Evolutionary conservation across 2,797 vertebrate genomes (phyloP).

Genomic region (Channallabes apus): DNA sequence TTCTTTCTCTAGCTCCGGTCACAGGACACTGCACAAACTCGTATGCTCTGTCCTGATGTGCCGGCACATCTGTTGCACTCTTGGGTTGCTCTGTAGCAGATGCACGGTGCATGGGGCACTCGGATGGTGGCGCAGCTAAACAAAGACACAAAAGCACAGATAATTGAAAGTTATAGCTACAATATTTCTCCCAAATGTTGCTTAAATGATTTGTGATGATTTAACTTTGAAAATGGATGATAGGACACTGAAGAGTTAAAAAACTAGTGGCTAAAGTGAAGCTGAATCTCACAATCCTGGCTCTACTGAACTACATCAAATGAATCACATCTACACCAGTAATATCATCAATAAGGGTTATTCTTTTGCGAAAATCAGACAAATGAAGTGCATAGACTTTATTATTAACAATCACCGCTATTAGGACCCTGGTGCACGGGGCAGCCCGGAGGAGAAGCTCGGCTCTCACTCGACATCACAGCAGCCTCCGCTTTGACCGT

Average conservation of each 20-base stretch:
- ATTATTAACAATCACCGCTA: conserved; percentile 33
- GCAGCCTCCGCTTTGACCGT: conserved; percentile 33
- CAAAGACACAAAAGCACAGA: background rate
- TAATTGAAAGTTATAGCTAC: background rate
- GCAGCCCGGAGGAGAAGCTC: conserved; percentile 56
- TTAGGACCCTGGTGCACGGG: conserved; percentile 66
- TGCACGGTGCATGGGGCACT: conserved; percentile 71
- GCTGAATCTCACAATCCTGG: background rate
- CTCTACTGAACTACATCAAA: background rate
- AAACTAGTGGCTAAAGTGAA: background rate
- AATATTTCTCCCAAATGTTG: background rate
- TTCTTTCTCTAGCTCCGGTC: conserved; percentile 52
- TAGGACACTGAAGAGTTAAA: background rate
- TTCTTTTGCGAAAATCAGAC: background rate
- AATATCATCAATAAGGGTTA: background rate
- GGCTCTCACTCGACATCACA: background rate
- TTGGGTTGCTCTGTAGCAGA: conserved; percentile 48
- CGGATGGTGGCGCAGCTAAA: conserved; percentile 61
- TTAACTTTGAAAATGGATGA: background rate
- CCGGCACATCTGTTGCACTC: conserved; percentile 62
- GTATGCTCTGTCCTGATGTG: conserved; percentile 81
- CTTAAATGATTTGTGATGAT: background rate
- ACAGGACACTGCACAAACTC: conserved; percentile 81
- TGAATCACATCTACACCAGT: background rate
- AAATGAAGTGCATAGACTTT: background rate